Percentiles rank a stretch among this genome's conserved stretches.
Conservation (phyloP, 2,113 vertebrate genomes). For the Sciurus niger region DNA sequence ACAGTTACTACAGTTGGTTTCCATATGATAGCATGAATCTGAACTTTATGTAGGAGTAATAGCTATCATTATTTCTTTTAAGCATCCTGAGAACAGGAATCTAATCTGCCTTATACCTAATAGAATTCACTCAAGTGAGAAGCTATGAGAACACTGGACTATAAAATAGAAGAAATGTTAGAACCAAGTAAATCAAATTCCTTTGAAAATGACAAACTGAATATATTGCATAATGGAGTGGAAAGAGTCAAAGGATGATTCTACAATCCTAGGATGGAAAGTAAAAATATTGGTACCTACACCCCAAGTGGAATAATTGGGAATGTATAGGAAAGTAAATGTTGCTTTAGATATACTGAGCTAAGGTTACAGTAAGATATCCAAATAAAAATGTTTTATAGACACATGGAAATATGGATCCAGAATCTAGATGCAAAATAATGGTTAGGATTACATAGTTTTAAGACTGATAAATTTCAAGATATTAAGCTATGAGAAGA, state of each 20-base stretch:
- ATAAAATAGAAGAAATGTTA: neutral
- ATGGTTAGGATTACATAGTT: constrained; percentile 8
- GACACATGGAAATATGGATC: neutral
- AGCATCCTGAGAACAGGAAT: neutral
- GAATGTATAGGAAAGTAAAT: constrained; percentile 12
- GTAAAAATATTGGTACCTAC: constrained; percentile 14
- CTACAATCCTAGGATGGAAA: constrained; percentile 23
- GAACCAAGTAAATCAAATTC: neutral
- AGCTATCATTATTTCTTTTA: constrained; percentile 42
- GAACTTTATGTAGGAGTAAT: neutral
- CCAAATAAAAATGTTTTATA: constrained; percentile 42
- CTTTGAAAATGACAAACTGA: constrained; percentile 26
- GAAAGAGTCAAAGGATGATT: constrained; percentile 18
- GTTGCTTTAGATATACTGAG: constrained; percentile 6
- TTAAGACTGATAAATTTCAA: constrained; percentile 45
- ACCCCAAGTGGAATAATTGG: constrained; percentile 3
- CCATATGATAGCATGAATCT: constrained; percentile 9
- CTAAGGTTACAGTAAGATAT: neutral
- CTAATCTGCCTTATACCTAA: neutral
- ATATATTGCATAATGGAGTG: neutral
- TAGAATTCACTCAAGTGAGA: neutral
- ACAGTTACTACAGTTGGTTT: neutral
- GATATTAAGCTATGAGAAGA: neutral
- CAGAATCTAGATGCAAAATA: neutral
- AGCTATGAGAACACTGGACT: neutral